Conservation (phyloP, 2,113 vertebrate genomes). For the Podocnemis expansa region DNA sequence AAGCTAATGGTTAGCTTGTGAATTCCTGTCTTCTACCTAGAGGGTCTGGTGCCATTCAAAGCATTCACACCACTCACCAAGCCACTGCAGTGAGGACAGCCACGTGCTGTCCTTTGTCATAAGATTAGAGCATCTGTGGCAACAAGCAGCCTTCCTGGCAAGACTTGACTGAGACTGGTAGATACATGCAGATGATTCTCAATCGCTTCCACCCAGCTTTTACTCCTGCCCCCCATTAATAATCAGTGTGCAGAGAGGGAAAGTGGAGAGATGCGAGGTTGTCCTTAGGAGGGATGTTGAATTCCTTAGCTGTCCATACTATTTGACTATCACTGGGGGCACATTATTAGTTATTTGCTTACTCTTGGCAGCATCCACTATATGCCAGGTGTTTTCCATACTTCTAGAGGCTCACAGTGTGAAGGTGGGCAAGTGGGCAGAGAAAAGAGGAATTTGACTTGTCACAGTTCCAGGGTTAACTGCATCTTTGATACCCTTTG, state of each 20-base stretch:
- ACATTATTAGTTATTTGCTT: background rate
- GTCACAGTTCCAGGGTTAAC: too few species aligned
- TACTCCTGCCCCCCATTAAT: background rate
- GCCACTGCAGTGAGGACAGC: background rate
- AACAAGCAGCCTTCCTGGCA: background rate
- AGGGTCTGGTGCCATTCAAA: background rate
- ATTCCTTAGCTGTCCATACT: background rate
- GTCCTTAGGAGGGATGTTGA: background rate
- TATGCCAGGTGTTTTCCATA: background rate
- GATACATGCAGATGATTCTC: background rate
- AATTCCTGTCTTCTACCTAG: accelerated
- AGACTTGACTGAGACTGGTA: background rate
- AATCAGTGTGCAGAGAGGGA: background rate
- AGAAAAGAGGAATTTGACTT: too few species aligned
- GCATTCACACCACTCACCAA: background rate
- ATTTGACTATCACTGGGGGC: background rate
- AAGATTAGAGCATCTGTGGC: background rate
- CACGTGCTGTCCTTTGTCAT: accelerated
- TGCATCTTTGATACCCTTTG: too few species aligned
- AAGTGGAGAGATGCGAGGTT: background rate
- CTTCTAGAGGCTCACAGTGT: background rate
- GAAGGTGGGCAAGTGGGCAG: background rate
- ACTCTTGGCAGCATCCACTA: background rate
- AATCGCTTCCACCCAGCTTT: background rate
- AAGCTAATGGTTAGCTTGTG: background rate